A percentile compares a stretch with the other conserved stretches of the same genome.
phyloP scores from a whole-genome alignment of 2,797 vertebrate species.

The Trichosurus vulpecula region DNA sequence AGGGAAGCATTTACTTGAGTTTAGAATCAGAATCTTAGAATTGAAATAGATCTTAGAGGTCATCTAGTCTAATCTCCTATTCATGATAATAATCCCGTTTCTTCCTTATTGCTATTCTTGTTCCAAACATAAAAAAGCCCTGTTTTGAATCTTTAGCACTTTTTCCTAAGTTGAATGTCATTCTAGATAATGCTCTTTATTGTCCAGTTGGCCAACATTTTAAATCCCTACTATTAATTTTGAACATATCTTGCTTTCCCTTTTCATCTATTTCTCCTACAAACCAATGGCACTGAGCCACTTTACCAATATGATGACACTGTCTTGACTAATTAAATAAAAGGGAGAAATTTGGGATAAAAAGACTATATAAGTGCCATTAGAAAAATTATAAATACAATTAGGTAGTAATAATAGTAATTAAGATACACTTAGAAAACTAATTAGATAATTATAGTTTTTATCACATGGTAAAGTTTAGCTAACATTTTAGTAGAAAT shows the following conservation, averaged over 20 bases:
- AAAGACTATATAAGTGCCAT: background rate
- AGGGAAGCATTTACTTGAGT: background rate
- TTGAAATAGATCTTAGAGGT: background rate
- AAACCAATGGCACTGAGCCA: background rate
- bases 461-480: background rate
- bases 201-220: background rate
- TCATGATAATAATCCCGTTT: background rate
- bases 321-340: background rate
- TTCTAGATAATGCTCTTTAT: background rate
- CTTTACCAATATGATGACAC: background rate
- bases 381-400: background rate
- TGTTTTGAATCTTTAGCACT: background rate
- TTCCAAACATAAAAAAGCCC: background rate
- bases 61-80: background rate
- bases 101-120: background rate
- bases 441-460: background rate
- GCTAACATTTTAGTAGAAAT: background rate
- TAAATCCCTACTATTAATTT: background rate
- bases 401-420: background rate
- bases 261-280: background rate
- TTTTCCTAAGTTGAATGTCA: background rate
- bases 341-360: background rate
- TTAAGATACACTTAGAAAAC: background rate
- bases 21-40: background rate
- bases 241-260: background rate